Conservation (phyloP, 2,797 vertebrate species). For the Gymnopithys bicolor region DNA sequence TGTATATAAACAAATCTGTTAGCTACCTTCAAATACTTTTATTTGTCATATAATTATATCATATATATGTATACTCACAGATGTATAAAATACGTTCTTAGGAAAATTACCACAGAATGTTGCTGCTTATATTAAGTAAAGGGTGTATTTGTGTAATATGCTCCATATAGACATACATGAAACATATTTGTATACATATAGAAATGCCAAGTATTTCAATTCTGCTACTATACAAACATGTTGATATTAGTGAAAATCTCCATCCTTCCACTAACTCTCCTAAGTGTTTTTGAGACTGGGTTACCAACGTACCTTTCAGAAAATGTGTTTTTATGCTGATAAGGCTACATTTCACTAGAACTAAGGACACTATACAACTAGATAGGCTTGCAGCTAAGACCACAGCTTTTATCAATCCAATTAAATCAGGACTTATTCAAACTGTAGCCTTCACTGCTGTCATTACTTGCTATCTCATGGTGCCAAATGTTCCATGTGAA, state of each 20-base stretch:
- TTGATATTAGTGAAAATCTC: not conserved
- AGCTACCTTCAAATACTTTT: slow-evolving; percentile 75
- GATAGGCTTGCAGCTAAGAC: not conserved
- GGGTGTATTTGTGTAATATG: slow-evolving; percentile 60
- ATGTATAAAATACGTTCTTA: slow-evolving; percentile 66
- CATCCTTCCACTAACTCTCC: not conserved
- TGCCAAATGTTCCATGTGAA: not conserved
- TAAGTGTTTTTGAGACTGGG: not conserved
- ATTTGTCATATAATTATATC: slow-evolving; percentile 76
- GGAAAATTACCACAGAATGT: slow-evolving; percentile 74
- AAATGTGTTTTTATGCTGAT: slow-evolving; percentile 1
- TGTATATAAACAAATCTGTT: slow-evolving; percentile 76
- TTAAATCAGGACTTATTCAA: slow-evolving; percentile 18
- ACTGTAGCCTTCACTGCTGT: not conserved
- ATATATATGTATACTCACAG: slow-evolving; percentile 58
- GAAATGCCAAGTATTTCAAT: slow-evolving; percentile 61
- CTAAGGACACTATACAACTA: not conserved
- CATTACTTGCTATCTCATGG: not conserved
- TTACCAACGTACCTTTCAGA: not conserved
- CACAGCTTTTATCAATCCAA: not conserved
- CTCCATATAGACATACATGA: not conserved
- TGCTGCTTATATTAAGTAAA: slow-evolving; percentile 69
- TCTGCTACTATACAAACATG: slow-evolving; percentile 50
- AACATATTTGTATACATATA: slow-evolving; percentile 67
- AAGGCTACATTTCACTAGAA: not conserved